Conservation (phyloP, 2,113 vertebrate species). For the Orcinus orca region DNA sequence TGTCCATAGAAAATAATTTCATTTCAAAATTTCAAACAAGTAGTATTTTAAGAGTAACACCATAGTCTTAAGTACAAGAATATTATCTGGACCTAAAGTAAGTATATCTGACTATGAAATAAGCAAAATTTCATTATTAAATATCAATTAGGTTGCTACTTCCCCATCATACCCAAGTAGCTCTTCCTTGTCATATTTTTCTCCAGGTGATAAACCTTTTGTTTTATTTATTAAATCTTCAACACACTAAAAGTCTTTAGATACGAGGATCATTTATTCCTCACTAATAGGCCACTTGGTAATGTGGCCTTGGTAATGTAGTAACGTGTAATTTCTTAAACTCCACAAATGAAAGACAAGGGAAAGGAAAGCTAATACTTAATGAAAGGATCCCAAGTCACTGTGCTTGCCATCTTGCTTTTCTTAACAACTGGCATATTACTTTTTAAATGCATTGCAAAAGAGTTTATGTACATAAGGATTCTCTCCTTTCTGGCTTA, state of each 20-base stretch:
- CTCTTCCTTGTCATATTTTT: neutral
- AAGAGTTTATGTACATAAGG: neutral
- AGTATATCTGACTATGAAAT: neutral
- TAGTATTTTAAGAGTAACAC: neutral
- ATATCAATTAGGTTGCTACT: neutral
- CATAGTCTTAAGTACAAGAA: neutral
- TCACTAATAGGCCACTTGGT: neutral
- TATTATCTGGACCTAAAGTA: neutral
- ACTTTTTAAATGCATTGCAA: neutral
- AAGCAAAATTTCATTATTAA: neutral
- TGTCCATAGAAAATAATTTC: neutral
- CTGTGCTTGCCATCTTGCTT: neutral
- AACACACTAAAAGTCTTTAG: neutral
- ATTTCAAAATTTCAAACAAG: conserved; percentile 38
- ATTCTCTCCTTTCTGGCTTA: neutral
- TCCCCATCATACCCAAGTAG: neutral
- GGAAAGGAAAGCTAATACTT: neutral
- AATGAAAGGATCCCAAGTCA: neutral
- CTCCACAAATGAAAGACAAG: neutral
- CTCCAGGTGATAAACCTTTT: neutral
- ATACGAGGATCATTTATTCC: neutral
- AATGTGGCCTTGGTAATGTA: neutral
- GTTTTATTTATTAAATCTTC: neutral
- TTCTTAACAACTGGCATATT: neutral
- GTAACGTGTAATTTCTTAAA: neutral